Evolutionary conservation across 2,113 vertebrate species (phyloP).

Genomic region (Oryzias celebensis): DNA sequence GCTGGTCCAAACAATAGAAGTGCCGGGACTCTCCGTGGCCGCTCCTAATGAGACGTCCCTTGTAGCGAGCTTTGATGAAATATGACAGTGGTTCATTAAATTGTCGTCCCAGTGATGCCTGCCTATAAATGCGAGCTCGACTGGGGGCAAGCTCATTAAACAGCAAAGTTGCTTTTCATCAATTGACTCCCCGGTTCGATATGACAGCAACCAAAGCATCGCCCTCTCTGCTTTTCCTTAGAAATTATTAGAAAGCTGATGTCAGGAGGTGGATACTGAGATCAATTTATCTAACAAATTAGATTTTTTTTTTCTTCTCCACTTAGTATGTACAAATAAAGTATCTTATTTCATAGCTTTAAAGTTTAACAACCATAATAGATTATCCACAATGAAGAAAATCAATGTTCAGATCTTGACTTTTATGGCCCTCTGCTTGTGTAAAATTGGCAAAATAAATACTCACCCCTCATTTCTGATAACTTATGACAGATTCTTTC

Average conservation of each 20-base stretch:
- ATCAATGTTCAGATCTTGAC: too few species aligned
- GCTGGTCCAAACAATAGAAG: conserved; percentile 19
- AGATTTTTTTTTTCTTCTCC: too few species aligned
- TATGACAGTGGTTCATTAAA: conserved; percentile 63
- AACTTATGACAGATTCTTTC: too few species aligned
- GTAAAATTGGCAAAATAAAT: too few species aligned
- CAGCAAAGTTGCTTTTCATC: conserved; percentile 49
- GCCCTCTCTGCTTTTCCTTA: conserved; percentile 1
- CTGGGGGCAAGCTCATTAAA: conserved; percentile 63
- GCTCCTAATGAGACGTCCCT: conserved; percentile 51
- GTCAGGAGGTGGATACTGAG: too few species aligned
- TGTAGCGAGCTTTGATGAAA: conserved; percentile 44
- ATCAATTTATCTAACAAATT: too few species aligned
- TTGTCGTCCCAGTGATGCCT: conserved; percentile 29
- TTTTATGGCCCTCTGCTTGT: too few species aligned
- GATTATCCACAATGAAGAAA: too few species aligned
- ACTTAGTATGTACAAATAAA: too few species aligned
- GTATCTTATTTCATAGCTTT: too few species aligned
- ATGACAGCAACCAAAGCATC: conserved; percentile 43
- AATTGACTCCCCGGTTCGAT: conserved; percentile 39
- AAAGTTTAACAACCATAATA: too few species aligned
- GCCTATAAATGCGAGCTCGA: conserved; percentile 39
- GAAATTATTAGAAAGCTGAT: background rate
- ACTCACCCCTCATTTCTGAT: too few species aligned
- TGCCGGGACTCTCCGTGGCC: conserved; percentile 41